Percentiles rank a stretch among this genome's conserved stretches.
These are phyloP conservation scores for Hecatera dysodea DNA, from an alignment of 2,888 invertebrate genomes.

Conservation along the genomic window DNA sequence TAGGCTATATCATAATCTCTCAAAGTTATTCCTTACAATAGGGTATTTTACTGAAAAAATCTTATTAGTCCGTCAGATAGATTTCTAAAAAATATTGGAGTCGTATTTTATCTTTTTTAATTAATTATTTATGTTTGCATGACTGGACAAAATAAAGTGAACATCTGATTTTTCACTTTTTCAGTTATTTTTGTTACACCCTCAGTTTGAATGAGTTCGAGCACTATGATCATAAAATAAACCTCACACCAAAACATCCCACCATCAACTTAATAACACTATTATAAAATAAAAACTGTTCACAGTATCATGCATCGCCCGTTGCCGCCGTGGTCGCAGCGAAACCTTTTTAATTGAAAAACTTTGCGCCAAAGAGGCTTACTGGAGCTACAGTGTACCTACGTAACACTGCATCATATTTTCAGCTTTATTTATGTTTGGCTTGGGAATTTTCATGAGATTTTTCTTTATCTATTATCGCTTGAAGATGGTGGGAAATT, in stretches of 20 bases:
- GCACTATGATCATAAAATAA: slow-evolving; percentile 12
- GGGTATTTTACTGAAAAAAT: no score
- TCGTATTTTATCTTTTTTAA: no score
- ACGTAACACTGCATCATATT: slow-evolving; percentile 56
- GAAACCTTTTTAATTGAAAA: slow-evolving; percentile 71
- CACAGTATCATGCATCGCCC: slow-evolving; percentile 44
- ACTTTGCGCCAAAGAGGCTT: slow-evolving; percentile 67
- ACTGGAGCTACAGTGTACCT: slow-evolving; percentile 52
- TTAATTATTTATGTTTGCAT: no score
- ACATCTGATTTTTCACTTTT: no score
- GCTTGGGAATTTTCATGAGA: slow-evolving; percentile 37
- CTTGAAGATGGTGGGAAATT: slow-evolving; percentile 4
- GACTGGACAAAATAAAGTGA: no score
- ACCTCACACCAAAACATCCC: not conserved
- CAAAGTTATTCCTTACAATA: no score
- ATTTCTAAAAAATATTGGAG: no score
- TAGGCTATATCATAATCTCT: no score
- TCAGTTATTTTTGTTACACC: no score
- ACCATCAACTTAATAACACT: slow-evolving; percentile 25
- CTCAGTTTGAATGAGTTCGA: no score
- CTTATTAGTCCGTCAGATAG: no score
- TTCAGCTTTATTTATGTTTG: slow-evolving; percentile 63
- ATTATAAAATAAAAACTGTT: slow-evolving; percentile 39
- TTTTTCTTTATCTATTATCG: slow-evolving; percentile 31
- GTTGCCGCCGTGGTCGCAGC: slow-evolving; percentile 43